Conservation (phyloP, 2,113 vertebrate species). For the Loxodonta africana region DNA sequence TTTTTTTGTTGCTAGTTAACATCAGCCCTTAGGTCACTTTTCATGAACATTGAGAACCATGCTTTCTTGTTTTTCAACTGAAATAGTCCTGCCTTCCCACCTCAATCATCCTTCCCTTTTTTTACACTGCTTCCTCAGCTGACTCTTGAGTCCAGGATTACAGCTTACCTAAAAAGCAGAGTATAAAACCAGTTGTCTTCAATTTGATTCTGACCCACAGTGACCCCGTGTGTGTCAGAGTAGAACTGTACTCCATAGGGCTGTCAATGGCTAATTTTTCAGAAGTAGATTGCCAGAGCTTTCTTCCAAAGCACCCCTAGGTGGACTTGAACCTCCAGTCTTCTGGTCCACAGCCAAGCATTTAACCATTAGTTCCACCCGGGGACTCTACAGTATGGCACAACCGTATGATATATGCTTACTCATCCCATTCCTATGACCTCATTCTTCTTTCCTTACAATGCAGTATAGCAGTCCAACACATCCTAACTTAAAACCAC, state of each 20-base stretch:
- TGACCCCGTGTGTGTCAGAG: too few species aligned
- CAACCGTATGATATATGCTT: not conserved
- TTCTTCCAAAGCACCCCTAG: too few species aligned
- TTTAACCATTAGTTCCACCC: too few species aligned
- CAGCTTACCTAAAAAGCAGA: not conserved
- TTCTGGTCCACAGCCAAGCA: too few species aligned
- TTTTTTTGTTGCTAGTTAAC: not conserved
- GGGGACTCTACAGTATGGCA: too few species aligned
- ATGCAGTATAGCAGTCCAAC: not conserved
- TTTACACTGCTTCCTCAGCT: not conserved
- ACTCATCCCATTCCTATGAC: not conserved
- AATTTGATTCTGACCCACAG: too few species aligned
- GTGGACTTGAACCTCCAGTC: too few species aligned
- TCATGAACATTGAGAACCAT: not conserved
- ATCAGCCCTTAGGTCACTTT: not conserved
- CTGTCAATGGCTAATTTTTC: too few species aligned
- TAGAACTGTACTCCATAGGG: too few species aligned
- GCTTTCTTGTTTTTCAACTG: not conserved
- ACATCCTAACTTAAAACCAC: not conserved
- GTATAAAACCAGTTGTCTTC: too few species aligned
- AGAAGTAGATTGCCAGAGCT: too few species aligned
- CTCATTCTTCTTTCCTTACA: not conserved
- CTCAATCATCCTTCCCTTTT: not conserved
- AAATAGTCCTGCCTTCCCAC: not conserved
- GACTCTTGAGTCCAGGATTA: not conserved